phyloP scores from a whole-genome alignment of 2,113 vertebrate species.

The Toxotes jaculatrix region DNA sequence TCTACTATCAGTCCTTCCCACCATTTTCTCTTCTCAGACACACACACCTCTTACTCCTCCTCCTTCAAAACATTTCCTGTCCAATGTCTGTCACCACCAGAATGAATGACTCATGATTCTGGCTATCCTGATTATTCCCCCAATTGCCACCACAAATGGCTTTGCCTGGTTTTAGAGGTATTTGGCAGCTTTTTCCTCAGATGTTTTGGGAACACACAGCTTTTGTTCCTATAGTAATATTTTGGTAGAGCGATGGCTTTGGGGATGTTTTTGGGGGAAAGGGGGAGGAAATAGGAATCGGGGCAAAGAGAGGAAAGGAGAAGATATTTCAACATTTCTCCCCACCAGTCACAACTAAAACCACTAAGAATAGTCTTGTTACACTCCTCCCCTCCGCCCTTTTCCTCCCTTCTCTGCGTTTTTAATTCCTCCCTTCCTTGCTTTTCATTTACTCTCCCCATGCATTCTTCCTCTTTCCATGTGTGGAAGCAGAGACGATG shows the following conservation, averaged over 20 bases:
- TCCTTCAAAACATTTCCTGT: constrained; percentile 35
- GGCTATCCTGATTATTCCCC: constrained; percentile 43
- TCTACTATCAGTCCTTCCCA: background rate
- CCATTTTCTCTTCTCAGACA: constrained; percentile 3
- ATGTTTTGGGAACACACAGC: constrained; percentile 60
- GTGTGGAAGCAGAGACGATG: constrained; percentile 2
- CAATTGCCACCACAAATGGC: constrained; percentile 60
- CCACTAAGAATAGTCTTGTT: constrained; percentile 66
- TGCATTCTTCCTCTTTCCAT: constrained; percentile 39
- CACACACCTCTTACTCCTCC: constrained; percentile 12
- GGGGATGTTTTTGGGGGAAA: constrained; percentile 8
- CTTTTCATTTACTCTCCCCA: constrained; percentile 48
- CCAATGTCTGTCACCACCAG: constrained; percentile 48
- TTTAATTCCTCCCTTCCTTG: constrained; percentile 47
- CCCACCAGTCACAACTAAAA: constrained; percentile 61
- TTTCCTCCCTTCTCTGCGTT: constrained; percentile 28
- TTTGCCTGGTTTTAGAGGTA: constrained; percentile 58
- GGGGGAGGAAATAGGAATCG: constrained; percentile 21
- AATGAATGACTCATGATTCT: constrained; percentile 52
- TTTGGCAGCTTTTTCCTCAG: constrained; percentile 50
- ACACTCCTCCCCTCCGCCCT: constrained; percentile 38
- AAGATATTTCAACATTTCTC: constrained; percentile 33
- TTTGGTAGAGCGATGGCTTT: constrained; percentile 38
- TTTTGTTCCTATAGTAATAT: constrained; percentile 65
- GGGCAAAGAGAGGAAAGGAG: constrained; percentile 15